Percentiles rank a stretch among this genome's conserved stretches.
Conservation (phyloP, 1,140 invertebrate species). For the Hycleus cichorii region DNA sequence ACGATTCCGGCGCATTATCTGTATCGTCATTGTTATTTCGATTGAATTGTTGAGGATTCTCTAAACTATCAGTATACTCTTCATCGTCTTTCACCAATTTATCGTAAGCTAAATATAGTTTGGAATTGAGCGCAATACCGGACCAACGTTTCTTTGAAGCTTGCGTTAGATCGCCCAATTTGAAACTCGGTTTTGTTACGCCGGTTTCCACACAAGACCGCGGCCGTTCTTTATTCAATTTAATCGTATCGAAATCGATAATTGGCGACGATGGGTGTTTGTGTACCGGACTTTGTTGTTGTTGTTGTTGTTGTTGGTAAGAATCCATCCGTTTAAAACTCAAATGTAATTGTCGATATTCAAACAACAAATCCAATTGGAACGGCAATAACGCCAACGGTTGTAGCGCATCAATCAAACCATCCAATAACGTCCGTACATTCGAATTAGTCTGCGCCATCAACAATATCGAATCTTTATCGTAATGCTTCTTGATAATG, state of each 20-base stretch:
- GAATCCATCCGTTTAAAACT: constrained; percentile 62
- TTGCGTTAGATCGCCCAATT: constrained; percentile 45
- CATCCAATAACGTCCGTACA: constrained; percentile 59
- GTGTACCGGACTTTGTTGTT: constrained; percentile 34
- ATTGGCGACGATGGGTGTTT: constrained; percentile 32
- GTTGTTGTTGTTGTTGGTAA: constrained; percentile 31
- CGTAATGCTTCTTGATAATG: constrained; percentile 75
- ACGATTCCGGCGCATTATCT: constrained; percentile 30
- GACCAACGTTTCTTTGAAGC: constrained; percentile 65
- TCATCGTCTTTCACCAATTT: constrained; percentile 57
- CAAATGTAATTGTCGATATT: constrained; percentile 66
- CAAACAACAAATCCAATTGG: constrained; percentile 72
- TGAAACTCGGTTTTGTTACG: constrained; percentile 42
- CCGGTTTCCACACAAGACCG: constrained; percentile 58
- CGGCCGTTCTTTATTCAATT: constrained; percentile 51
- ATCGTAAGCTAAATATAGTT: constrained; percentile 63
- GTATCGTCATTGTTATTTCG: constrained; percentile 1
- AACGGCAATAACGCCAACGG: constrained; percentile 70
- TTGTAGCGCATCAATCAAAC: constrained; percentile 64
- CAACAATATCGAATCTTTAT: constrained; percentile 60
- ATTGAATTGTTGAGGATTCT: constrained; percentile 31
- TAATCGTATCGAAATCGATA: constrained; percentile 47
- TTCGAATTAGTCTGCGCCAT: constrained; percentile 57
- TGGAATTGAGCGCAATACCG: constrained; percentile 59
- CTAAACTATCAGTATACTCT: constrained; percentile 67